Percentiles rank a stretch among this genome's conserved stretches.
Conservation (phyloP, 2,888 invertebrate genomes). For the Dynastes hyllus region DNA sequence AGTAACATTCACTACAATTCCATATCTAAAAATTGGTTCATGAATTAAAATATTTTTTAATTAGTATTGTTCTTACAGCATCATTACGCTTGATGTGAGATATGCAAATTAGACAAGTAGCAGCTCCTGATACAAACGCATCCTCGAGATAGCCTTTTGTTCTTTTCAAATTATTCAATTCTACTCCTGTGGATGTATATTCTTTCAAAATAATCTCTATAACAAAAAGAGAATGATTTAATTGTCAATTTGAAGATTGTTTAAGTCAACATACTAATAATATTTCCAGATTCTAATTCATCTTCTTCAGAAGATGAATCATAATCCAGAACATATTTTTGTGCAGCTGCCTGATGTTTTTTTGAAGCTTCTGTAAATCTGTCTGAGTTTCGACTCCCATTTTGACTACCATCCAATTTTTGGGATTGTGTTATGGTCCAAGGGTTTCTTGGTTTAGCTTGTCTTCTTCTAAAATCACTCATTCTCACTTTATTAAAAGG, state of each 20-base stretch:
- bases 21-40: constrained; percentile 77
- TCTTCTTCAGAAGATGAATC: constrained; percentile 75
- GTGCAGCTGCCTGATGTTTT: constrained; percentile 72
- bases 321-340: constrained; percentile 71
- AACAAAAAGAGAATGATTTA: constrained; percentile 50
- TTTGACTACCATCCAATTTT: constrained; percentile 49
- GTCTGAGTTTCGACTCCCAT: constrained; percentile 56
- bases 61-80: constrained; percentile 71
- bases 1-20: constrained; percentile 89
- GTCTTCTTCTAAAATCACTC: constrained; percentile 48
- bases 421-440: constrained; percentile 50
- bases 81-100: constrained; percentile 87
- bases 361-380: constrained; percentile 72
- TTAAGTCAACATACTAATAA: constrained; percentile 68
- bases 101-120: constrained; percentile 93
- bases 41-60: not conserved
- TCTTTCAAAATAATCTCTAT: constrained; percentile 72
- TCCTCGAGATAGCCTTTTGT: constrained; percentile 86
- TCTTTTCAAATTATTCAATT: constrained; percentile 72
- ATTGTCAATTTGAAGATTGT: not conserved
- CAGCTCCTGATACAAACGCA: constrained; percentile 84
- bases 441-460: constrained; percentile 49
- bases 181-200: constrained; percentile 70
- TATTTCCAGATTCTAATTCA: constrained; percentile 71
- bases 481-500: constrained; percentile 24